Conservation (phyloP, 2,888 invertebrate species). For the Drosophila incognita region DNA sequence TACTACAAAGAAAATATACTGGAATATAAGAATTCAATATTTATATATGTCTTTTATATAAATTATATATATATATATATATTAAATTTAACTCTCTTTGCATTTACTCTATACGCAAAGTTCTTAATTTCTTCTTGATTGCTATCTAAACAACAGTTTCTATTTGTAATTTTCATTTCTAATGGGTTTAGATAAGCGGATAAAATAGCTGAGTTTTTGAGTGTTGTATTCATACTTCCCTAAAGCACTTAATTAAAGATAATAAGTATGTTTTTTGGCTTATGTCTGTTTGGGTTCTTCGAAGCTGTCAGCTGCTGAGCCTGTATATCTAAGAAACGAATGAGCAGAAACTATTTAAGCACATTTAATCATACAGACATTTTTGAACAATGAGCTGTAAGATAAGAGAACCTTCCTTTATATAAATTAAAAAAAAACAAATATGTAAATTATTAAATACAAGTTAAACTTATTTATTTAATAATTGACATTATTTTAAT, state of each 20-base stretch:
- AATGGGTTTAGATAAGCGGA: constrained; percentile 3
- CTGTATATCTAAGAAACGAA: not conserved
- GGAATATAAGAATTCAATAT: not conserved
- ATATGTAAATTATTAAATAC: not conserved
- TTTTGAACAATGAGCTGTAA: not conserved
- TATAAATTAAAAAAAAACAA: not conserved
- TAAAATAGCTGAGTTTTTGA: not conserved
- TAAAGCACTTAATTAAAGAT: constrained; percentile 8
- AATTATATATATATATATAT: not conserved
- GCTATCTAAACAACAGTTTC: not conserved
- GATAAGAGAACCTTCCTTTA: not conserved
- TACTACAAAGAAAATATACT: not conserved
- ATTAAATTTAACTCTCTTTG: not conserved
- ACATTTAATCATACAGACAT: not conserved
- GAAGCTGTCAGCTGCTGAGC: not conserved
- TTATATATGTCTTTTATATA: not conserved
- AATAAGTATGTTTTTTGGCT: constrained; percentile 29
- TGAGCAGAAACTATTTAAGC: constrained; percentile 11
- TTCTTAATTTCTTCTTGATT: not conserved
- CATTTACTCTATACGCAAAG: not conserved
- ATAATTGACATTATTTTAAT: not conserved
- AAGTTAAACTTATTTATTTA: not conserved
- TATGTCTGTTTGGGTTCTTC: constrained; percentile 10
- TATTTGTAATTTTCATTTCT: not conserved
- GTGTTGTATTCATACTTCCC: not conserved